A percentile compares a stretch with the other conserved stretches of the same genome.
phyloP scores from a whole-genome alignment of 2,113 vertebrate genomes.

The Xenus cinereus region DNA sequence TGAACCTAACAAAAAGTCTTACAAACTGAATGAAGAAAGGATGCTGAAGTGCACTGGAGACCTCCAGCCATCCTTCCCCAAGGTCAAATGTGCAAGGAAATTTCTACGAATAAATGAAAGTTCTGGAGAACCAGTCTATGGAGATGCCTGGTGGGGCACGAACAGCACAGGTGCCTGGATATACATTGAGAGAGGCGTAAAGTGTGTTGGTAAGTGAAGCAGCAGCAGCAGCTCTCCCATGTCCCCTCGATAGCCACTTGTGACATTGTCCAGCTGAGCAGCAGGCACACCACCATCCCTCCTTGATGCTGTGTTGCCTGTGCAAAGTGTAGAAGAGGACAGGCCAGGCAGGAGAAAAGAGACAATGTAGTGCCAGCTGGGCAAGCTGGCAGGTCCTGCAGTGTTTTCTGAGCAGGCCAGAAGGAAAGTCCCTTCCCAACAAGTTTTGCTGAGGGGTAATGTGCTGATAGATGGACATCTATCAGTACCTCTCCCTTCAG shows the following conservation, averaged over 20 bases:
- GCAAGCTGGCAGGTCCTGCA: neutral
- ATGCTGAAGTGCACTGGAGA: neutral
- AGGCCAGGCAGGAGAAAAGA: neutral
- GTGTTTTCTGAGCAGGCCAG: neutral
- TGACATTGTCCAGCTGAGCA: neutral
- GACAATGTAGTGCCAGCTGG: rapidly evolving
- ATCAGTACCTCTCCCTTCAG: too few species aligned
- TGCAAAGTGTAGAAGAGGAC: neutral
- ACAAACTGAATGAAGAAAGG: neutral
- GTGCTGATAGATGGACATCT: neutral
- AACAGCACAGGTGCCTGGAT: neutral
- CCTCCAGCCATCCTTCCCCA: neutral
- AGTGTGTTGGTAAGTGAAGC: neutral
- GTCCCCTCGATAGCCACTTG: rapidly evolving
- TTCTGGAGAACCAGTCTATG: neutral
- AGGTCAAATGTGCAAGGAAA: neutral
- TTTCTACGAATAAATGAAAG: rapidly evolving
- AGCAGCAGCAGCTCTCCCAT: neutral
- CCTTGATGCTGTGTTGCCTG: neutral
- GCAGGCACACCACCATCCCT: neutral
- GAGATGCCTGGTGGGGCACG: neutral
- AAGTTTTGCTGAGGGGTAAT: neutral
- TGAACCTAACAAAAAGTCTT: rapidly evolving
- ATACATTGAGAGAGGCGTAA: rapidly evolving
- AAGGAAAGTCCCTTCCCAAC: neutral